Percentiles rank a stretch among this genome's conserved stretches.
Conservation (phyloP, 2,888 invertebrate genomes). For the Cenopis cana region DNA sequence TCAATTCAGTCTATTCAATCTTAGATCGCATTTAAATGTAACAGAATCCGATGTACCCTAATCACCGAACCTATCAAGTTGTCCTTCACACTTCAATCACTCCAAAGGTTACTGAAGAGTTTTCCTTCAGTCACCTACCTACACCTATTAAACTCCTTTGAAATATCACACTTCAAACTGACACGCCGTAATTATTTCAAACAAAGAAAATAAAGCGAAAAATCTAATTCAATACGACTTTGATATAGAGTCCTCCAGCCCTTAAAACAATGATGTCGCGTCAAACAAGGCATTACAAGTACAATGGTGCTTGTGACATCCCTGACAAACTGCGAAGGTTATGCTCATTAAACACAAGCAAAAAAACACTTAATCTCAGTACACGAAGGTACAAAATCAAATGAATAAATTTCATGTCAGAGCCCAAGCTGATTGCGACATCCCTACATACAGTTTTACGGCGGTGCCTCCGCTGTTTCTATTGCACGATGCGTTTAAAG, state of each 20-base stretch:
- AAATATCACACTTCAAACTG: slow-evolving; percentile 22
- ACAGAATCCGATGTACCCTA: no score
- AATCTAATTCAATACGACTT: slow-evolving; percentile 60
- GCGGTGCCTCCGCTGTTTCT: not conserved
- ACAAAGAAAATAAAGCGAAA: slow-evolving; percentile 54
- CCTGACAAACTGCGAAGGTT: not conserved
- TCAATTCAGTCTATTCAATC: no score
- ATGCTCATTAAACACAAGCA: not conserved
- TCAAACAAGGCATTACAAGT: slow-evolving; percentile 54
- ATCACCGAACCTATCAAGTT: not conserved
- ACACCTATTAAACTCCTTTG: slow-evolving; percentile 12
- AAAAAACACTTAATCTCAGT: not conserved
- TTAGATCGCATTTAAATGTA: no score
- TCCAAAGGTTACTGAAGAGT: slow-evolving; percentile 9
- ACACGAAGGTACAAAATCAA: slow-evolving; percentile 2
- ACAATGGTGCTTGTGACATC: slow-evolving; percentile 59
- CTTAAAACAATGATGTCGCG: slow-evolving; percentile 67
- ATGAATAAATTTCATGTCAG: not conserved
- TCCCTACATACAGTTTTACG: not conserved
- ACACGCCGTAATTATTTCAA: slow-evolving; percentile 48
- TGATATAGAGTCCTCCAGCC: slow-evolving; percentile 61
- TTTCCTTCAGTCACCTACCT: not conserved
- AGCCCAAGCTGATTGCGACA: slow-evolving; percentile 4
- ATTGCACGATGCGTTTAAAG: not conserved
- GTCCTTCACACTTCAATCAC: not conserved